Base-by-base conservation (phyloP, 2,113 vertebrate species). In the Takifugu bimaculatus region DNA sequence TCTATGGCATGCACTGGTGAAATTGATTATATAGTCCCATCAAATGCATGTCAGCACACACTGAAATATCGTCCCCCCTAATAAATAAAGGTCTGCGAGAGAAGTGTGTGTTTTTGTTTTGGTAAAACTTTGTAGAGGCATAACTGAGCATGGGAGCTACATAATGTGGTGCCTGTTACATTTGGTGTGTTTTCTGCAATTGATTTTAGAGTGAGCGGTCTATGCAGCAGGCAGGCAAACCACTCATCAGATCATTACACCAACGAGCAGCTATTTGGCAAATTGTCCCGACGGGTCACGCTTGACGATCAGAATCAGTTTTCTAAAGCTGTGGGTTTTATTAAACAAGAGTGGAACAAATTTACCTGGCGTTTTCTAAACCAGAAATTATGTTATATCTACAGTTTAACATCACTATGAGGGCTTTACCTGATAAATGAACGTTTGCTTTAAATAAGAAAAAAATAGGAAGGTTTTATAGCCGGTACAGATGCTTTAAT, bases 11-110 rank as follows among this genome's bases (percentile, higher is more conserved):
- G 65, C 50, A 70, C 68, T 68, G 55, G 65, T 70, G 59, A 75
- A 81, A 86, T 73, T 75, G 78, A 79, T 77, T 78, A 59, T 47
- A 65, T 50, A 61, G 70, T 70, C 65, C 35, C 68, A 74, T 75
- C 54, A 76, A 69, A 80, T 32, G 9, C 57, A 70, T 67, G 72
- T 79, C 77, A 72, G 55, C 47, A 62, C 53, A 79, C 27, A 4
- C 12, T 65, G 26, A 71, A 63, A 51, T 70, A 56, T 11, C 60
- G 12, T 20, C 43, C 27, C 49, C 27, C 28, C 4, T 32, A 54
- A 50, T 45, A 50, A 57, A 67, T 55, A 20, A n/a, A 11, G n/a
- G 9, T 20, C 13, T 55, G 6, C 9, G 11, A 39, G 35, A 39
- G 2, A 1, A 4, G 29, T 39, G 4, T 49, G 32, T 48, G 4